Evolutionary conservation across 2,797 vertebrate genomes (phyloP).

Genomic region (Argya squamiceps): DNA sequence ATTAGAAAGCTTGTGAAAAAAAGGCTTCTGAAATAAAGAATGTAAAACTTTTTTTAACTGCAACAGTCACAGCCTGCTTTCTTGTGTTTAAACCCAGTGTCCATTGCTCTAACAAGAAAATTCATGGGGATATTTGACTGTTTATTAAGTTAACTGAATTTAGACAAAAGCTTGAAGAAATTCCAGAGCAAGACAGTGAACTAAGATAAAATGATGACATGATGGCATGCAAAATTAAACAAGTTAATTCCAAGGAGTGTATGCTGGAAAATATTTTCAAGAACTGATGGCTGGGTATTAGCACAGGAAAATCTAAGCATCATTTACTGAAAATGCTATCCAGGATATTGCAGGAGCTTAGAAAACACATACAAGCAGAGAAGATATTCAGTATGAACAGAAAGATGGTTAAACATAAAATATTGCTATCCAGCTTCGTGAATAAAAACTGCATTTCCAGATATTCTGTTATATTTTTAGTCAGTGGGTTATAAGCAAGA

Average conservation of each 20-base stretch:
- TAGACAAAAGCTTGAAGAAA: background rate
- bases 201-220: background rate
- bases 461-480: background rate
- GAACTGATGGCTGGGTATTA: background rate
- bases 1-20: background rate
- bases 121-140: background rate
- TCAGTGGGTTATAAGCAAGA: constrained; percentile 5
- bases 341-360: background rate
- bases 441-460: background rate
- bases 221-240: background rate
- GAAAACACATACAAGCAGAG: background rate
- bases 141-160: background rate
- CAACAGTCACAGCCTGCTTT: background rate
- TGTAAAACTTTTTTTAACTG: background rate
- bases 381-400: background rate
- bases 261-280: constrained; percentile 7
- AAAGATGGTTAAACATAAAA: background rate
- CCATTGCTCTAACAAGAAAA: background rate
- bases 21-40: background rate
- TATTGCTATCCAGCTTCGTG: background rate
- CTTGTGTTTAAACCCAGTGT: background rate
- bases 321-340: background rate
- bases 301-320: background rate
- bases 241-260: background rate
- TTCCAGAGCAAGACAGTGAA: background rate